phyloP scores from a whole-genome alignment of 2,888 invertebrate genomes.

The Apotomis betuletana region DNA sequence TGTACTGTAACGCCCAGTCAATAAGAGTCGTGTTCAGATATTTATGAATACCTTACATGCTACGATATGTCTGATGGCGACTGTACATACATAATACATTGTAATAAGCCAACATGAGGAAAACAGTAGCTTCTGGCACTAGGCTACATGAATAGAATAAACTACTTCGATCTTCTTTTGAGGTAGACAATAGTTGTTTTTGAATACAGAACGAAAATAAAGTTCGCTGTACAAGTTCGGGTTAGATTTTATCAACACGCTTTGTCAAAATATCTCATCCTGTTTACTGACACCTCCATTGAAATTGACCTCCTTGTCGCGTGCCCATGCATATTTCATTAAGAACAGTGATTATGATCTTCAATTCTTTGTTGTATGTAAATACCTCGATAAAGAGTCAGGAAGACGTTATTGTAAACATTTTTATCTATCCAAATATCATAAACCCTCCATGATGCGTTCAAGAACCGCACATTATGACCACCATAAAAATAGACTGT shows the following conservation, averaged over 20 bases:
- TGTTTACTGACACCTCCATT: background rate
- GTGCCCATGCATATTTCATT: background rate
- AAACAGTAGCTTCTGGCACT: background rate
- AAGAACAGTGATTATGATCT: background rate
- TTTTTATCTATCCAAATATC: too few relatives aligned
- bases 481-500: too few relatives aligned
- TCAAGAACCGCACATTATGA: too few relatives aligned
- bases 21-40: too few relatives aligned
- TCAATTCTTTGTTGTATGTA: background rate
- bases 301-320: background rate
- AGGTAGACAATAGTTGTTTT: background rate
- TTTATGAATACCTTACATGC: too few relatives aligned
- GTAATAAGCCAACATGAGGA: background rate
- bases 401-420: background rate
- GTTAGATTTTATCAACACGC: background rate
- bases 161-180: background rate
- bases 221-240: background rate
- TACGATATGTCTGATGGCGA: too few relatives aligned
- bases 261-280: slow-evolving; percentile 1
- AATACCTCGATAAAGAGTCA: background rate
- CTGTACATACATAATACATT: too few relatives aligned
- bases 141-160: background rate
- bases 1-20: too few relatives aligned
- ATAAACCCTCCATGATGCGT: too few relatives aligned
- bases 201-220: background rate